Percentiles rank a stretch among this genome's conserved stretches.
Evolutionary conservation across 2,113 vertebrate species (phyloP).

Genomic region (pig (Sus scrofa)): T2T-Sscrofa CM000816.6:20528001-20528500

Average conservation of each 20-base stretch:
- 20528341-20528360: neutral
- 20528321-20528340: neutral
- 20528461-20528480: neutral
- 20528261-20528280: neutral
- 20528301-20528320: slow-evolving; percentile 7
- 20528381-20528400: neutral
- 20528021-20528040: neutral
- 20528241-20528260: too few relatives aligned
- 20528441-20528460: neutral
- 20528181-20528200: neutral
- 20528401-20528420: neutral
- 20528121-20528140: neutral
- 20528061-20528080: neutral
- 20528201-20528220: neutral
- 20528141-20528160: neutral
- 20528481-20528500: neutral
- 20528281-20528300: neutral
- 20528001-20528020: neutral
- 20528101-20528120: neutral
- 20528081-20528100: neutral
- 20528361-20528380: neutral
- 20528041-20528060: neutral
- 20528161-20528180: neutral
- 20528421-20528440: neutral
- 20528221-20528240: neutral